A percentile compares a stretch with the other conserved stretches of the same genome.
phyloP scores from a whole-genome alignment of 1,140 invertebrate species.

The Cydia fagiglandana region DNA sequence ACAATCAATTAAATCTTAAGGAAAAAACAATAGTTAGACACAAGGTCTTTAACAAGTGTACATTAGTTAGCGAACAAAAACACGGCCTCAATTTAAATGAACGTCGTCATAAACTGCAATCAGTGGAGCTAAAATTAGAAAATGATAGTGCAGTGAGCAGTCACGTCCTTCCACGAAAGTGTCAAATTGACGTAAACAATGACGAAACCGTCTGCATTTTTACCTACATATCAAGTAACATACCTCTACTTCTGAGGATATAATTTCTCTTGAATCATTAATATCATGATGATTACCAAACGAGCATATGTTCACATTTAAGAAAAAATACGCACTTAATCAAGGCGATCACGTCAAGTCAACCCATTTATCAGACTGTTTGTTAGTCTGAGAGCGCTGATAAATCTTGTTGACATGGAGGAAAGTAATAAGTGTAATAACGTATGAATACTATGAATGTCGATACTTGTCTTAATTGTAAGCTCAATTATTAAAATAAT shows the following conservation, averaged over 20 bases:
- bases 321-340: constrained; percentile 5
- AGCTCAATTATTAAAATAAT: too few species aligned
- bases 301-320: neutral
- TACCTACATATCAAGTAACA: neutral
- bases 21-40: neutral
- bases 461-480: neutral
- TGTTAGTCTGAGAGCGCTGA: neutral
- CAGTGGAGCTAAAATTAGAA: constrained; percentile 7
- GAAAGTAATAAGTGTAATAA: neutral
- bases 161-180: constrained; percentile 15
- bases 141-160: neutral
- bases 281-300: neutral
- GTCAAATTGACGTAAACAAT: neutral
- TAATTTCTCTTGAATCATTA: neutral
- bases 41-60: neutral
- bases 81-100: neutral
- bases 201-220: neutral
- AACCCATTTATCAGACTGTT: neutral
- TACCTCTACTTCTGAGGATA: neutral
- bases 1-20: neutral
- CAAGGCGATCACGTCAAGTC: neutral
- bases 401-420: neutral
- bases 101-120: neutral
- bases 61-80: neutral
- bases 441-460: neutral